Evolutionary conservation across 1,140 invertebrate genomes (phyloP), one percentile per base, ranked within the genome.

Genomic region (Centruroides vittatus): DNA sequence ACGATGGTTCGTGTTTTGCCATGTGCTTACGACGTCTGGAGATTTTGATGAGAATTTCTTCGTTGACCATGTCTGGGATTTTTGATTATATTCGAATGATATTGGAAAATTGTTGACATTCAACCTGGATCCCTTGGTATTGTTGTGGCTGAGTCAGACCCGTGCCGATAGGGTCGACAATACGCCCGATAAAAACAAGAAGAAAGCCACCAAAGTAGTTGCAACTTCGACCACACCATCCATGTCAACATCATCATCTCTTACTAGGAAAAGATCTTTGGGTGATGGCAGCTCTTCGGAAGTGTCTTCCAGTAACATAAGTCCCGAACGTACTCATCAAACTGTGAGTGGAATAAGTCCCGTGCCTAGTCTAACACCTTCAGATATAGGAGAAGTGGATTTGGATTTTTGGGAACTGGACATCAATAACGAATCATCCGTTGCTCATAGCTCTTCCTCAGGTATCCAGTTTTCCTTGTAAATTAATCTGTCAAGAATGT

Each of bases 371-470:
- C 59, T 71, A 46, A 64, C 69, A 66, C 82, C 83, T 61, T 80
- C 78, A 8, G 79, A 79, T 55, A 76, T 81, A 71, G 74, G 85
- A 70, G 76, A 86, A 69, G 82, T 84, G 57, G 86, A 88, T 65
- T 77, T 89, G 53, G 87, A 90, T 66, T 78, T 90, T 60, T 91
- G 87, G 87, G 83, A 88, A 62, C 80, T 82, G 55, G 80, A 82
- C 68, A 71, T 80, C 46, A 41, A 41, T 41, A 66, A 65, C 50
- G 67, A 68, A 51, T 65, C 62, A 9, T 63, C 62, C 5, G 57
- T 60, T 36, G 62, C 58, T 12, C 59, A 63, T 36, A 60, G 58
- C 49, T 57, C 58, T 0, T 67, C 59, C 41, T 59, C 65, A 66
- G 67, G 67, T 68, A 65, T 61, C 41, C 41, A 0, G 41, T 41